Evolutionary conservation across 2,113 vertebrate species (phyloP).

Genomic region (Ariopsis seemanni): DNA sequence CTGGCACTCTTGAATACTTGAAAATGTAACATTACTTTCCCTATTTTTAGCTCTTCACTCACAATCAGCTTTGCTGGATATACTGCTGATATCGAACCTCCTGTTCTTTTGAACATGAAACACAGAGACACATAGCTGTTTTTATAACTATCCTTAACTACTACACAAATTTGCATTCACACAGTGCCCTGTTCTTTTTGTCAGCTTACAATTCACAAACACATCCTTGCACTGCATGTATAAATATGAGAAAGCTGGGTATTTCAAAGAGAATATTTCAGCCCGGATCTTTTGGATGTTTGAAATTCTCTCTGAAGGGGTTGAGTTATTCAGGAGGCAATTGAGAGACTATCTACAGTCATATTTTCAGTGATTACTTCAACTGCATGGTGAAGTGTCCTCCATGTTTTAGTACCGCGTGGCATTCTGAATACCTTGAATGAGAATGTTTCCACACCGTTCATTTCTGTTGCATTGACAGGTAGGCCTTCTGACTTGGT

Average conservation of each 20-base stretch:
- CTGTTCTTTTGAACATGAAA: background rate
- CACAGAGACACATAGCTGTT: background rate
- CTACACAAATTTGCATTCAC: constrained; percentile 14
- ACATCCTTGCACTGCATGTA: background rate
- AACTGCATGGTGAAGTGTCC: constrained; percentile 28
- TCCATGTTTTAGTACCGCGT: constrained; percentile 11
- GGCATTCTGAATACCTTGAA: constrained; percentile 19
- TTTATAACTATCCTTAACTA: constrained; percentile 7
- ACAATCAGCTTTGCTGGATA: constrained; percentile 5
- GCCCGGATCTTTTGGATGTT: background rate
- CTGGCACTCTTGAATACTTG: constrained; percentile 25
- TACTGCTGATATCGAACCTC: constrained; percentile 11
- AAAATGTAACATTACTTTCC: constrained; percentile 1
- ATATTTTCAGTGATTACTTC: constrained; percentile 13
- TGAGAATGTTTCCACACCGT: constrained; percentile 11
- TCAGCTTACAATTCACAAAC: background rate
- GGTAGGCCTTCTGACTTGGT: constrained; percentile 21
- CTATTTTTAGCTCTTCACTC: constrained; percentile 6
- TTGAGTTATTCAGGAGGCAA: constrained; percentile 21
- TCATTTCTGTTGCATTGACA: constrained; percentile 23
- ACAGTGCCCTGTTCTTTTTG: background rate
- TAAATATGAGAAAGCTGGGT: constrained; percentile 2
- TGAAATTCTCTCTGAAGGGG: constrained; percentile 8
- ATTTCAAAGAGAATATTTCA: constrained; percentile 20
- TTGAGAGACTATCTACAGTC: constrained; percentile 20